phyloP scores from a whole-genome alignment of 2,113 vertebrate genomes.

The Epinephelus moara region DNA sequence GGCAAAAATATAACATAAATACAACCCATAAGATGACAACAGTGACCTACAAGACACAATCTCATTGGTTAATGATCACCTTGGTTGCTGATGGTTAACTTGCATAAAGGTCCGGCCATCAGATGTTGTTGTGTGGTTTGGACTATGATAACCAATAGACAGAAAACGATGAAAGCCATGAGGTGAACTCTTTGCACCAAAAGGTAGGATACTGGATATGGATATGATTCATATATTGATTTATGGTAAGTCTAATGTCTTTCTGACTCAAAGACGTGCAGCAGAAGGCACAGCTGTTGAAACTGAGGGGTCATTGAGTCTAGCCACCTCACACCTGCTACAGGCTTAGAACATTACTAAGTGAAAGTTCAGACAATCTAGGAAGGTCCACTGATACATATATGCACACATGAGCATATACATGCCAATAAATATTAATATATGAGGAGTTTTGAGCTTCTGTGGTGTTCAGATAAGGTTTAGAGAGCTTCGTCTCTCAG shows the following conservation, averaged over 20 bases:
- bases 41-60: not conserved
- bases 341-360: not conserved
- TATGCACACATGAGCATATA: not conserved
- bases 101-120: too few species aligned
- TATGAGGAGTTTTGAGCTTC: conserved; percentile 16
- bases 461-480: conserved; percentile 51
- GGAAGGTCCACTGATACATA: not conserved
- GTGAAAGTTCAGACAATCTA: not conserved
- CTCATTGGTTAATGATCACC: not conserved
- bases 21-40: not conserved
- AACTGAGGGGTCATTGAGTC: conserved; percentile 2
- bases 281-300: not conserved
- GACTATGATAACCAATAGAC: not conserved
- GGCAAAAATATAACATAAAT: not conserved
- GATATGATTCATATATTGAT: conserved; percentile 42
- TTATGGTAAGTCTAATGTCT: conserved; percentile 21
- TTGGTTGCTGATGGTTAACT: not conserved
- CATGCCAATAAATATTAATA: not conserved
- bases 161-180: not conserved
- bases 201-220: conserved; percentile 6
- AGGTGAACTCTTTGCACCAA: conserved; percentile 4
- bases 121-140: not conserved
- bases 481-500: conserved; percentile 43
- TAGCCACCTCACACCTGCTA: not conserved
- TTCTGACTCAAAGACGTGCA: not conserved